Base-by-base conservation (phyloP, 2,888 invertebrate genomes). In the Yponomeuta evonymella region DNA sequence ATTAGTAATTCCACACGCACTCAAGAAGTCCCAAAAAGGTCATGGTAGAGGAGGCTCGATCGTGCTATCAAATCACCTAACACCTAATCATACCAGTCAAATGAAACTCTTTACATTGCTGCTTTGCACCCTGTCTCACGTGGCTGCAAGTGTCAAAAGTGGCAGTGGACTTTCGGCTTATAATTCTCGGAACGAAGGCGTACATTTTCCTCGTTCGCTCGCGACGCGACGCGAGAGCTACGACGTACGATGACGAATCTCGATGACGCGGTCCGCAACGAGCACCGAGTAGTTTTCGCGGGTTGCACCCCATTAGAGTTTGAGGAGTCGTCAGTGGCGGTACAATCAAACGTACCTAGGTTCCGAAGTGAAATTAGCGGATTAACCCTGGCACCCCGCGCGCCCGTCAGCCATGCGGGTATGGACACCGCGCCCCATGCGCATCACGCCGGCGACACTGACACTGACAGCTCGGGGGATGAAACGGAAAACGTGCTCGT, bases 191-290 rank as follows among this genome's bases (percentile, higher is more conserved):
- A 48, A 67, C 48, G 4, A 80, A 81, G 82, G 91, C 90, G 90
- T 84, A 81, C 91, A 88, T 91, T 91, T 90, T 91, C 91, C 90
- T 90, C 84, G 43, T 72, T 5, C 63, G 58, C 66, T n/a, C 48
- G 69, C 69, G 69, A 63, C 65, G 51, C 43, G 63, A 15, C 48
- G 71, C 51, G 63, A 48, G 64, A n/a, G 48, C 48, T 62, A 58
- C 62, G 33, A 15, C 58, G 15, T 58, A 48, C 70, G 78, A 74
- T 90, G 89, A 89, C 88, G 89, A 83, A 78, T 73, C 76, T 29
- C 72, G 78, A 72, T 36, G 48, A 64, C 77, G 79, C 79, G 79
- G 79, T 85, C 86, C 86, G 88, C 89, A 89, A 8, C 43, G 43
- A 43, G 51, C 51, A 83, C 75, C 79, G 78, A 43, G 65, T 23